Evolutionary conservation across 2,113 vertebrate genomes (phyloP).

Genomic region (Stegostoma tigrinum): DNA sequence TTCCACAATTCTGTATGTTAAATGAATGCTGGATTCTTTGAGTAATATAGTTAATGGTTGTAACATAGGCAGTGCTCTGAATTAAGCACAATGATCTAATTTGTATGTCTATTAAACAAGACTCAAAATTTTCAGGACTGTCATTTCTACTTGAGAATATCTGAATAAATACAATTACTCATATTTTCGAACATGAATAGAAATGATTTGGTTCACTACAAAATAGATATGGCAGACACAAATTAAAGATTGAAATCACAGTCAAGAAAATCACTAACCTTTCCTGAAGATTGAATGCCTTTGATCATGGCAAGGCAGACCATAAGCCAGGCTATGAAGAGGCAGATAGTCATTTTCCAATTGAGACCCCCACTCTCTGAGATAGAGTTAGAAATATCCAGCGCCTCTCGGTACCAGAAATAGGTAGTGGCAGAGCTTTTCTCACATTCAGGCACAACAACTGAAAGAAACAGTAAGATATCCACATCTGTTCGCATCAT

Average conservation of each 20-base stretch:
- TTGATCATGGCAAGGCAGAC: constrained; percentile 97
- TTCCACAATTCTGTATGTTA: background rate
- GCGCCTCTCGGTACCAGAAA: constrained; percentile 89
- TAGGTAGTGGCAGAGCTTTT: constrained; percentile 94
- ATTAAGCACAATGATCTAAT: background rate
- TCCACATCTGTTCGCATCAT: background rate
- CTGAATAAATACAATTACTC: background rate
- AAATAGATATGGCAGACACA: background rate
- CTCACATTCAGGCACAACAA: constrained; percentile 87
- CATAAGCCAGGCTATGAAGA: constrained; percentile 82
- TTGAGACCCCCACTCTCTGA: constrained; percentile 85
- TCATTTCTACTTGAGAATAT: background rate
- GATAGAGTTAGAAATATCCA: constrained; percentile 86
- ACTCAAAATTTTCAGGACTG: background rate
- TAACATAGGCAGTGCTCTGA: background rate
- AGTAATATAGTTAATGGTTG: background rate
- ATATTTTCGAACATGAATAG: background rate
- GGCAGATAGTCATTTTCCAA: constrained; percentile 89
- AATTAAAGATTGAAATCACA: background rate
- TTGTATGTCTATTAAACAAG: background rate
- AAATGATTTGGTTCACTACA: background rate
- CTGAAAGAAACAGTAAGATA: constrained; percentile 51
- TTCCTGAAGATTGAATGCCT: constrained; percentile 96
- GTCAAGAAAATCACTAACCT: constrained; percentile 63
- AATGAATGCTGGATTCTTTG: background rate